Base-by-base conservation (phyloP, 2,888 invertebrate species). In the Drosophila koepferae region DNA sequence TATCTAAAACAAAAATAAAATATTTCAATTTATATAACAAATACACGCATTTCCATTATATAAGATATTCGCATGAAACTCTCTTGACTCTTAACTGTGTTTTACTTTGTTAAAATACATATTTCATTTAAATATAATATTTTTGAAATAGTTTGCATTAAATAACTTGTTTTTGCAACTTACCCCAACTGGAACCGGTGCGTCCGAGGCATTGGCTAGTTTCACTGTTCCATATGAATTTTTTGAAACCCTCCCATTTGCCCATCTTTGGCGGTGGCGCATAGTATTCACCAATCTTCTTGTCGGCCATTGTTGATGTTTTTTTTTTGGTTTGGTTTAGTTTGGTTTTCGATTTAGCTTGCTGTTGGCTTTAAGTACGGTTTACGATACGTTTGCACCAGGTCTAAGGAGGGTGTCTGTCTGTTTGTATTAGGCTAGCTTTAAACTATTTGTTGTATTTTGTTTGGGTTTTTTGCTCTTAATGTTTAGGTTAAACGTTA, bases 161-260 rank as follows among this genome's bases (percentile, higher is more conserved):
- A 28, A 28, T 28, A 28, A 28, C 6, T 28, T 28, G 28, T 28
- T 38, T 34, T 0, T 8, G 4, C 7, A 74, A 96, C 98, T 97
- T 93, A 98, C 98, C 97, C 99, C 99, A 99, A 94, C 98, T 98
- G 92, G 96, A 94, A 89, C 97, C 98, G 77, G 98, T 98, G 90
- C 98, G 95, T 89, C 98, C 98, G 89, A 98, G 94, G 93, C 98
- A 96, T 94, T 98, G 97, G 91, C 96, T 96, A 75, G 98, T 98
- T 94, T 98, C 98, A 88, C 97, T 95, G 94, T 99, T 97, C 96
- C 97, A 98, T 84, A 98, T 93, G 95, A 98, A 98, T 91, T 95
- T 94, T 93, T 95, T 95, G 94, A 97, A 96, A 91, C 96, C 95
- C 94, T 97, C 97, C 97, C 97, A 97, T 95, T 95, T 95, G 83